Evolutionary conservation across 2,888 invertebrate genomes (phyloP).

Genomic region (Synergus laeviventris): DNA sequence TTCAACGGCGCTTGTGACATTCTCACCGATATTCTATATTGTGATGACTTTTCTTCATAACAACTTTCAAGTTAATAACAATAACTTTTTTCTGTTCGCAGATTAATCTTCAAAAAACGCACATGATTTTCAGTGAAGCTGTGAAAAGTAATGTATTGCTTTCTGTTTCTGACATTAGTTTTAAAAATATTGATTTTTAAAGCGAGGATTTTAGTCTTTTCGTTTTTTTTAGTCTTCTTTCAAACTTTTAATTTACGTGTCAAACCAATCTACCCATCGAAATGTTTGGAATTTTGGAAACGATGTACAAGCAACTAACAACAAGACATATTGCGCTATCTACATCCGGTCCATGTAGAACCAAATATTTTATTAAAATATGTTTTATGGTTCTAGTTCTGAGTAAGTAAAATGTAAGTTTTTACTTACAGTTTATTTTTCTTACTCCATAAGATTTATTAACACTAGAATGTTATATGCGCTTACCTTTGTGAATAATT

Average conservation of each 20-base stretch:
- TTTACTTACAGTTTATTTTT: too few species aligned
- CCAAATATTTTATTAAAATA: too few species aligned
- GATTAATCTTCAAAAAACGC: neutral
- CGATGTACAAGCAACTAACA: too few species aligned
- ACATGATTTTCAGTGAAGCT: constrained; percentile 3
- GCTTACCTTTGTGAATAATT: too few species aligned
- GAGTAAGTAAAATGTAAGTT: too few species aligned
- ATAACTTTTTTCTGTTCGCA: neutral
- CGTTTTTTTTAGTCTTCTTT: neutral
- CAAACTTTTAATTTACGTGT: neutral
- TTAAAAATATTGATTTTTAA: constrained; percentile 31
- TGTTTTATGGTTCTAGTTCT: too few species aligned
- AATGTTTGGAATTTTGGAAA: too few species aligned
- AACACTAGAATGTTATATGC: too few species aligned
- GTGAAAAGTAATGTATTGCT: neutral
- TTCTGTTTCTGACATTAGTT: constrained; percentile 30
- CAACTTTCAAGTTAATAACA: neutral
- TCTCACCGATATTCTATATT: constrained; percentile 46
- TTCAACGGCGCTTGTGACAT: constrained; percentile 43
- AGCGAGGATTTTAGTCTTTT: too few species aligned
- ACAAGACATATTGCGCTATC: neutral
- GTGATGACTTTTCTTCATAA: neutral
- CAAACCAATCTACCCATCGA: neutral
- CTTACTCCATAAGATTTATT: too few species aligned
- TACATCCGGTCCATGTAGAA: neutral